These are phyloP conservation scores for Monochamus alternatus DNA, from an alignment of 2,888 invertebrate genomes.

Conservation along the genomic window DNA sequence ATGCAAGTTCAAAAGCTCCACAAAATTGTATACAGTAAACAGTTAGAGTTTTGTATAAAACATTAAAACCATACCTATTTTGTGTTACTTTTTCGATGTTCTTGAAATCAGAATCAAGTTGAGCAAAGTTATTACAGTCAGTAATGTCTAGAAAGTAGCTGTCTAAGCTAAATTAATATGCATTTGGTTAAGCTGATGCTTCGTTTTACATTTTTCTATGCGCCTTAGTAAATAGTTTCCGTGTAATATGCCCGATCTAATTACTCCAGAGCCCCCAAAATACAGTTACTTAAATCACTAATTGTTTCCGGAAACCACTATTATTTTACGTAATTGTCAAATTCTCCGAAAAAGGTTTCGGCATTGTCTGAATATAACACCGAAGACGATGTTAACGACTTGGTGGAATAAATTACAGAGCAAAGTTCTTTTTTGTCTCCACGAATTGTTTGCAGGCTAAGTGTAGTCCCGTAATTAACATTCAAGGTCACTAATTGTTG, in stretches of 20 bases:
- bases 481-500: slow-evolving; percentile 17
- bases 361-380: neutral
- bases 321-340: slow-evolving; percentile 23
- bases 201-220: too few species aligned
- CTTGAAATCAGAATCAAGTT: too few species aligned
- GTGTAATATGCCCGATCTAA: neutral
- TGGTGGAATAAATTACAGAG: slow-evolving; percentile 4
- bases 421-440: neutral
- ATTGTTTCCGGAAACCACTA: slow-evolving; percentile 4
- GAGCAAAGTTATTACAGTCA: too few species aligned
- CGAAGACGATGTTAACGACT: slow-evolving; percentile 8
- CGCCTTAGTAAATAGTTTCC: neutral
- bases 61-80: too few species aligned
- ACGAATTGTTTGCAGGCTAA: neutral
- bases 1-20: too few species aligned
- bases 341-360: neutral
- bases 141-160: too few species aligned
- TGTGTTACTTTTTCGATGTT: too few species aligned
- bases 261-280: neutral
- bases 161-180: too few species aligned
- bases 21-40: too few species aligned
- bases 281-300: neutral
- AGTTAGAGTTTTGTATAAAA: too few species aligned
- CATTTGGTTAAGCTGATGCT: too few species aligned
- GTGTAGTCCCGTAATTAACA: neutral